These are phyloP conservation scores for Actinostola sp. DNA, from an alignment of 92 coral and sea anemone species.

Conservation along the genomic window DNA sequence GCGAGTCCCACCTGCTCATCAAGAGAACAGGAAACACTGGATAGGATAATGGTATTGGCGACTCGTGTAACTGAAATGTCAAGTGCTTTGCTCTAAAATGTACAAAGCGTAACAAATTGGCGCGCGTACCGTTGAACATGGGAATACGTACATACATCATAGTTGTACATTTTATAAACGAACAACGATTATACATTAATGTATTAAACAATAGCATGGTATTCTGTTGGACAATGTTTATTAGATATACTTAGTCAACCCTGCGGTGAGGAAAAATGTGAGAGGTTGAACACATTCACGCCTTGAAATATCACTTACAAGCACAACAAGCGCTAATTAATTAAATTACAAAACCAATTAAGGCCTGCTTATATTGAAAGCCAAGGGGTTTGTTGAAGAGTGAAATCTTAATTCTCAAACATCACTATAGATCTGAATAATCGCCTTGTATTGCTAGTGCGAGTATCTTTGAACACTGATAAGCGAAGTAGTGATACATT, in stretches of 20 bases:
- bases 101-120: constrained; percentile 18
- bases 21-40: constrained; percentile 10
- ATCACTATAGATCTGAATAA: too few relatives aligned
- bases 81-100: constrained; percentile 12
- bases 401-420: too few relatives aligned
- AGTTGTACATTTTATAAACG: not conserved
- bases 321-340: not conserved
- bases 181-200: not conserved
- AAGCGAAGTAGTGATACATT: too few relatives aligned
- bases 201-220: not conserved
- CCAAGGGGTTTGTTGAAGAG: too few relatives aligned
- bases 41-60: not conserved
- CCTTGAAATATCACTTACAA: constrained; percentile 1
- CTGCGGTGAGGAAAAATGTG: too few relatives aligned
- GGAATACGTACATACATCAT: not conserved
- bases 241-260: not conserved
- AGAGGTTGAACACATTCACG: not conserved
- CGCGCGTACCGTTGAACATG: constrained; percentile 10
- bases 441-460: too few relatives aligned
- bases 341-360: constrained; percentile 10
- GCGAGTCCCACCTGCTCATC: constrained; percentile 5
- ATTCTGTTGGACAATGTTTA: not conserved
- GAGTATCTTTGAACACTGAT: too few relatives aligned
- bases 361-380: not conserved
- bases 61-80: constrained; percentile 8